Evolutionary conservation across 2,888 invertebrate species (phyloP).

Genomic region (Actias luna): DNA sequence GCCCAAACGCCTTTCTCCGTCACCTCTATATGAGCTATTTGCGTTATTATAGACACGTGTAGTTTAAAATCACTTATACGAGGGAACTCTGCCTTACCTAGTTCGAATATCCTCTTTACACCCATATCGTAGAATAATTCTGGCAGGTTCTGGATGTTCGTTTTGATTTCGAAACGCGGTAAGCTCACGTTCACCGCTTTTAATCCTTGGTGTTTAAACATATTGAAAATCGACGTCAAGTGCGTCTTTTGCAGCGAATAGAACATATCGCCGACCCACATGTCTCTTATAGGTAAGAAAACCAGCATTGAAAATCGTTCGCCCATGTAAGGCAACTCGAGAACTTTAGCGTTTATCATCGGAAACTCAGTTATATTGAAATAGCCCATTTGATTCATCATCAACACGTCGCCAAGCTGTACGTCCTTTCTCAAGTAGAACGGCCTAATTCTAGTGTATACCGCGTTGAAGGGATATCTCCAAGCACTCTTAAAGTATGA

Average conservation of each 20-base stretch:
- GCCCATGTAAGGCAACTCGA: conserved; percentile 50
- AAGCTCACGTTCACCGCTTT: conserved; percentile 50
- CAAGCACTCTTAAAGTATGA: conserved; percentile 53
- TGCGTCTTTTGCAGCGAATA: conserved; percentile 45
- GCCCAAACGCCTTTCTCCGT: conserved; percentile 51
- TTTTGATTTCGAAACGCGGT: conserved; percentile 53
- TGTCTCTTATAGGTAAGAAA: conserved; percentile 43
- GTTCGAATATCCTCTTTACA: conserved; percentile 54
- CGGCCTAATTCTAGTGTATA: conserved; percentile 34
- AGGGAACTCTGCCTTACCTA: conserved; percentile 45
- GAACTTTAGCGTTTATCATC: conserved; percentile 43
- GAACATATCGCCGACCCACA: conserved; percentile 45
- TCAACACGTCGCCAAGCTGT: conserved; percentile 44
- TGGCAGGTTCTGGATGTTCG: conserved; percentile 49
- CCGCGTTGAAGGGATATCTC: conserved; percentile 50
- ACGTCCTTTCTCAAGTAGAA: conserved; percentile 40
- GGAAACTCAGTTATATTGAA: conserved; percentile 48
- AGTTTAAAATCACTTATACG: conserved; percentile 52
- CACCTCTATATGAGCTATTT: conserved; percentile 51
- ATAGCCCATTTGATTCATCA: conserved; percentile 57
- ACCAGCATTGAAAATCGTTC: conserved; percentile 52
- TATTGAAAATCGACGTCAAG: conserved; percentile 49
- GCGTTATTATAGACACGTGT: conserved; percentile 55
- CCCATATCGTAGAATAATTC: conserved; percentile 65
- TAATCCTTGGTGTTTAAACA: conserved; percentile 34